Conservation (phyloP, 2,113 vertebrate species). For the Alethe diademata region DNA sequence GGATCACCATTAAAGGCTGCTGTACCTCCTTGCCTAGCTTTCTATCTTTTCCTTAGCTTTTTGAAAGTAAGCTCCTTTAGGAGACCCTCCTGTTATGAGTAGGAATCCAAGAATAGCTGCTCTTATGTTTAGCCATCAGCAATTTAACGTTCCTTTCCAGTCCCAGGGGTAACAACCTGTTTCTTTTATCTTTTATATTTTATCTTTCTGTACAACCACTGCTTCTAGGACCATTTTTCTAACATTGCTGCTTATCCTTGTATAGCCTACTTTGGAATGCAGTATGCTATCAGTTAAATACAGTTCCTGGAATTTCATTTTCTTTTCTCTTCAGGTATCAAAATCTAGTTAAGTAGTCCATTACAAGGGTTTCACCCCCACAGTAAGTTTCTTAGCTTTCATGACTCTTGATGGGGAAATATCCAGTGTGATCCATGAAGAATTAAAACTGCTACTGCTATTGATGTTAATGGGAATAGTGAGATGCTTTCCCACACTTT, state of each 20-base stretch:
- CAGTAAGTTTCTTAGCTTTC: constrained; percentile 36
- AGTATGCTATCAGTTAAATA: constrained; percentile 48
- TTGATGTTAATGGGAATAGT: constrained; percentile 14
- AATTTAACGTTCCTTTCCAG: constrained; percentile 20
- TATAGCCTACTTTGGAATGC: neutral
- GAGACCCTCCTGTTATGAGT: neutral
- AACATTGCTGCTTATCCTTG: constrained; percentile 13
- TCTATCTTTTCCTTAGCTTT: neutral
- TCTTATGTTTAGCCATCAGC: neutral
- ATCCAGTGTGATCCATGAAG: constrained; percentile 17
- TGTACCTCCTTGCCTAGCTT: neutral
- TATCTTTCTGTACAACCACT: constrained; percentile 26
- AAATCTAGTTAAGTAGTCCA: constrained; percentile 53
- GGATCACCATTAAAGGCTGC: neutral
- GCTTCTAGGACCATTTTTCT: constrained; percentile 29
- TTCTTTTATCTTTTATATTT: constrained; percentile 39
- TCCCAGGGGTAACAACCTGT: neutral
- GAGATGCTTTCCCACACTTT: neutral
- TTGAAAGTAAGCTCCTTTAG: neutral
- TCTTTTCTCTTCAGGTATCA: constrained; percentile 48
- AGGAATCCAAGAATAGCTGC: constrained; percentile 36
- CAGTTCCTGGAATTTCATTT: constrained; percentile 53
- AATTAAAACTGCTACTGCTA: constrained; percentile 20
- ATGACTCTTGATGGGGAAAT: constrained; percentile 24
- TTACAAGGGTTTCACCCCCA: constrained; percentile 26